A percentile compares a stretch with the other conserved stretches of the same genome.
Conservation (phyloP, 2,797 vertebrate genomes). For the Dendrocincla tyrannina region DNA sequence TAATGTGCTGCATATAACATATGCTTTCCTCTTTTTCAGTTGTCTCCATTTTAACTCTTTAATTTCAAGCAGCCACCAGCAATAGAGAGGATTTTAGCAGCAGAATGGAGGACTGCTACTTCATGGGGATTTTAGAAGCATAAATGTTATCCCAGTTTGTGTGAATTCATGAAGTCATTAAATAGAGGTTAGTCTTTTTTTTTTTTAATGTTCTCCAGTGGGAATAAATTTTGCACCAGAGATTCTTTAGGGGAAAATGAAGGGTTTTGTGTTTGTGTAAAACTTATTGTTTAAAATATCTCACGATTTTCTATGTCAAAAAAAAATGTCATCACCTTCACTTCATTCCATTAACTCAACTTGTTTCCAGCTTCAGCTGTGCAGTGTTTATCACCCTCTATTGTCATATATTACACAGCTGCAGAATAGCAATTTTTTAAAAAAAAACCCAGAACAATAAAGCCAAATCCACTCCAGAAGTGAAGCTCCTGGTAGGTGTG, state of each 20-base stretch:
- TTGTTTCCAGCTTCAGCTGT: conserved; percentile 54
- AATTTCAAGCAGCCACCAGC: background rate
- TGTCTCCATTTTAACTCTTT: conserved; percentile 37
- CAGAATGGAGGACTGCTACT: background rate
- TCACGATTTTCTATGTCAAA: conserved; percentile 1
- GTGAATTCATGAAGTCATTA: background rate
- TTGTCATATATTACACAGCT: conserved; percentile 49
- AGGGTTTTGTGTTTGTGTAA: background rate
- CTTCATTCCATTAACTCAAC: conserved; percentile 34
- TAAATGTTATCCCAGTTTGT: background rate
- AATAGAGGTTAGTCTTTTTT: background rate
- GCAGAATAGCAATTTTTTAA: background rate
- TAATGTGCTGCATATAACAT: conserved; percentile 4
- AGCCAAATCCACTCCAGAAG: background rate
- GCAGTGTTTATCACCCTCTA: conserved; percentile 46
- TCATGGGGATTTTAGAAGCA: background rate
- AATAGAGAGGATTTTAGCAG: background rate
- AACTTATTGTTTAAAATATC: conserved; percentile 31
- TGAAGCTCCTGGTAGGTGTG: conserved; percentile 6
- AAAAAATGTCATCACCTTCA: conserved; percentile 50
- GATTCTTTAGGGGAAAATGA: background rate
- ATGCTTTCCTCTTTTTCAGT: conserved; percentile 21
- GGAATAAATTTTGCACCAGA: conserved; percentile 5
- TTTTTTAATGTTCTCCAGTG: background rate
- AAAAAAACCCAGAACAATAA: background rate